Evolutionary conservation across 2,797 vertebrate genomes (phyloP), one percentile per base, ranked within the genome.

Genomic region (Echeneis naucrates): DNA sequence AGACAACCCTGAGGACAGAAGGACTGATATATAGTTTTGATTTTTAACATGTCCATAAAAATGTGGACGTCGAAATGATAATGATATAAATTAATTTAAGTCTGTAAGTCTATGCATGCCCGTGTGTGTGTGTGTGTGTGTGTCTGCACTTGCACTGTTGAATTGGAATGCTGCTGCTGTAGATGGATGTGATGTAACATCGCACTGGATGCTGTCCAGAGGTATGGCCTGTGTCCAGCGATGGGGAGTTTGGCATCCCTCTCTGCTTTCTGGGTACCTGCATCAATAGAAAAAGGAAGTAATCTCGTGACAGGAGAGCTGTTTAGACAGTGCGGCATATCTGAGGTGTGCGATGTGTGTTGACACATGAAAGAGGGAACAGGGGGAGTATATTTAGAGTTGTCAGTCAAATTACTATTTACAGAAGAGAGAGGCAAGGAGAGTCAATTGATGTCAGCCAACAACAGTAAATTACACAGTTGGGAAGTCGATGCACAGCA

Each of bases 351-450:
- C n/a, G 45, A 52, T n/a, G n/a, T 61, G 32, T 75, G 56, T 50
- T 71, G 65, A 71, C 63, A 72, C 47, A 35, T 69, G 48, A 68
- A 64, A 62, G 63, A 58, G 38, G 56, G 52, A 80, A 78, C 60
- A 70, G 60, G 50, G 35, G 37, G 68, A 54, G 37, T 78, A 44
- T 80, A 58, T 80, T 81, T 81, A 73, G 78, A 84, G 57, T 45
- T 72, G 72, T 80, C 75, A 67, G 42, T 66, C 48, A 2, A 62
- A 67, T 27, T 58, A 65, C 69, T 88, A 69, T 84, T 80, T 84
- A 69, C 64, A 82, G 86, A 83, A 65, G 61, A 53, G 62, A 72
- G 72, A 80, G 50, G 13, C 16, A 50, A 13, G 6, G 33, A 50
- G 63, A 66, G 71, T 80, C 42, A 70, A 37, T 21, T 56, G 38